These are phyloP conservation scores for Passer montanus DNA, from an alignment of 2,113 vertebrate species.

Conservation along the genomic window DNA sequence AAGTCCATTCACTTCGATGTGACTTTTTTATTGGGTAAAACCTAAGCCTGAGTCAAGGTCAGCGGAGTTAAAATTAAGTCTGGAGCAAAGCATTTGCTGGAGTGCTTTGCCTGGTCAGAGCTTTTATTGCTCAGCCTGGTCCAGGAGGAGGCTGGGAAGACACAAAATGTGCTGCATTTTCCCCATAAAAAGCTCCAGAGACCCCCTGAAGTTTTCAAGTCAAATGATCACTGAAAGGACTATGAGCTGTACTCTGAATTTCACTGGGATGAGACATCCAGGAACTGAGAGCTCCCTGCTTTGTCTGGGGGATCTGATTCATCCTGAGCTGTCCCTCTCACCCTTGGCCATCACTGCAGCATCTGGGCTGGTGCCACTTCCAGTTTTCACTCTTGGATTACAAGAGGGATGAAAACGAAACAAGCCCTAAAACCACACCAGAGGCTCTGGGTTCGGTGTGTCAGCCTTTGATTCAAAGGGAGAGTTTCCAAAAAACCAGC, in stretches of 20 bases:
- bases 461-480: not conserved
- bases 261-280: not conserved
- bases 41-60: not conserved
- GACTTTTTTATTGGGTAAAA: not conserved
- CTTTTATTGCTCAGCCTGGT: not conserved
- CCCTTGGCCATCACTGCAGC: not conserved
- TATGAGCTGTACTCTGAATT: not conserved
- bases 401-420: not conserved
- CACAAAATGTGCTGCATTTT: not conserved
- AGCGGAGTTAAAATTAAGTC: not conserved
- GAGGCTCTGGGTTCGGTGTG: not conserved
- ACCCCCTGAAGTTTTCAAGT: not conserved
- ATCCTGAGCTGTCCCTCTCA: constrained; percentile 22
- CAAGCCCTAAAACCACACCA: constrained; percentile 26
- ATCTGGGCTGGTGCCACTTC: not conserved
- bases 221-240: not conserved
- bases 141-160: not conserved
- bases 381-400: not conserved
- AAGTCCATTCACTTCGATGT: not conserved
- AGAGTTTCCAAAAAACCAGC: constrained; percentile 14
- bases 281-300: not conserved
- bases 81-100: not conserved
- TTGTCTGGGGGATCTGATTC: constrained; percentile 9
- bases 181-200: not conserved
- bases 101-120: not conserved